Evolutionary conservation across 2,797 vertebrate genomes (phyloP).

Genomic region (Xyrichtys novacula): DNA sequence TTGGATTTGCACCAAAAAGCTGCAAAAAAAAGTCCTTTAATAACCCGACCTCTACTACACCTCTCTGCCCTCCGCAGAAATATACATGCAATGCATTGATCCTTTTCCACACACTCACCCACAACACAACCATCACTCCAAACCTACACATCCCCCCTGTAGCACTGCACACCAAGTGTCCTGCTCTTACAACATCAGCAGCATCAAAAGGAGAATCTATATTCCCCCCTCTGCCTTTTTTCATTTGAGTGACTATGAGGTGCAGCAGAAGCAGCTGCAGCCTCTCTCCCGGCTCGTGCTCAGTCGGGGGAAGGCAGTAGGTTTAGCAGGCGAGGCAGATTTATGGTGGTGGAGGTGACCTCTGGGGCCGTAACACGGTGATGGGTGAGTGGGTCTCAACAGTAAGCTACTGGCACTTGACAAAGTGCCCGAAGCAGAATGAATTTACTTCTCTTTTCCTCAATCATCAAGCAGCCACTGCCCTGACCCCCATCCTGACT

Average conservation of each 20-base stretch:
- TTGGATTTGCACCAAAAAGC: not conserved
- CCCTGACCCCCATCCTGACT: constrained; percentile 98
- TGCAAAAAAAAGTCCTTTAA: not conserved
- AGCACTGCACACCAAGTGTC: constrained; percentile 44
- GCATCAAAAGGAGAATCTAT: constrained; percentile 71
- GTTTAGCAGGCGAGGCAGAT: constrained; percentile 92
- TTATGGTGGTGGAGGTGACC: constrained; percentile 95
- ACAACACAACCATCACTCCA: constrained; percentile 41
- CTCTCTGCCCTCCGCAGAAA: not conserved
- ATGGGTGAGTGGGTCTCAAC: constrained; percentile 99
- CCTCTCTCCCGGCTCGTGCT: constrained; percentile 65
- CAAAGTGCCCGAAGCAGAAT: constrained; percentile 99
- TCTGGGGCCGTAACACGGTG: constrained; percentile 97
- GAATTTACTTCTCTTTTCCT: constrained; percentile 99
- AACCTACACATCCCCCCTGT: constrained; percentile 21
- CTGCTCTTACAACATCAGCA: constrained; percentile 61
- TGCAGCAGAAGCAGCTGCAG: constrained; percentile 68
- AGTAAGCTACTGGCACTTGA: constrained; percentile 99
- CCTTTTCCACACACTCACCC: constrained; percentile 10
- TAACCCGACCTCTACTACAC: not conserved
- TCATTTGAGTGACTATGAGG: constrained; percentile 72
- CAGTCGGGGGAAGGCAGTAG: constrained; percentile 85
- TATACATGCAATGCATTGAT: constrained; percentile 15
- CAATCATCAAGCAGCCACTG: constrained; percentile 99
- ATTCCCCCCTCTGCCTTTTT: constrained; percentile 60